A percentile compares a stretch with the other conserved stretches of the same genome.
These are phyloP conservation scores for Poecilus cupreus DNA, from an alignment of 2,888 invertebrate genomes.

Conservation along the genomic window DNA sequence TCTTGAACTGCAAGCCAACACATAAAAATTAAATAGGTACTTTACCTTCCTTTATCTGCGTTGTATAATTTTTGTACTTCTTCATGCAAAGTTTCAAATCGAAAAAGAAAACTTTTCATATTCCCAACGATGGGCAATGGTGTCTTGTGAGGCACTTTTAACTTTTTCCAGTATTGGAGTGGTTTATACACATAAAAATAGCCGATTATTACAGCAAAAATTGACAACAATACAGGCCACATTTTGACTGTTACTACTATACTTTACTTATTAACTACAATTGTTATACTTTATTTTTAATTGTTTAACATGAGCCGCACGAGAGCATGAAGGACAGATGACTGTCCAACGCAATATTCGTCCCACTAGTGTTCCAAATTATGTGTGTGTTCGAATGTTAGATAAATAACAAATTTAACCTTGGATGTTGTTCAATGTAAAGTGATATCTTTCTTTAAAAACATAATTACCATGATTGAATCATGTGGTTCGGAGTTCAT, in stretches of 20 bases:
- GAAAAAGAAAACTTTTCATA: neutral
- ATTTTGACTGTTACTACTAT: neutral
- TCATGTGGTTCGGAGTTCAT: too few relatives aligned
- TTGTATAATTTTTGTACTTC: neutral
- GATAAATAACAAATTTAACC: neutral
- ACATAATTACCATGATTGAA: too few relatives aligned
- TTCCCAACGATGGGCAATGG: slow-evolving; percentile 41
- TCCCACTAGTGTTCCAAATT: neutral
- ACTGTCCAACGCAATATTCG: neutral
- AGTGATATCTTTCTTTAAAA: too few relatives aligned
- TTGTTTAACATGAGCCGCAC: neutral
- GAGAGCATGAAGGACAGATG: neutral
- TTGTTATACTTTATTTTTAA: neutral
- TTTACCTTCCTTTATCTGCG: neutral
- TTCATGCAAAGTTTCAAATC: neutral
- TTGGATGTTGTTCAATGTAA: neutral
- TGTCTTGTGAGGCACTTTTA: slow-evolving; percentile 7
- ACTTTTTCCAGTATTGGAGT: slow-evolving; percentile 22
- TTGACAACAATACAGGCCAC: neutral
- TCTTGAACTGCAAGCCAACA: neutral
- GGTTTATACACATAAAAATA: slow-evolving; percentile 25
- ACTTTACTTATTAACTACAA: neutral
- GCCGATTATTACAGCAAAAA: neutral
- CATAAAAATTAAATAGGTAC: neutral
- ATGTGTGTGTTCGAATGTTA: neutral